phyloP scores from a whole-genome alignment of 2,888 invertebrate genomes.

The Polydrusus tereticollis region DNA sequence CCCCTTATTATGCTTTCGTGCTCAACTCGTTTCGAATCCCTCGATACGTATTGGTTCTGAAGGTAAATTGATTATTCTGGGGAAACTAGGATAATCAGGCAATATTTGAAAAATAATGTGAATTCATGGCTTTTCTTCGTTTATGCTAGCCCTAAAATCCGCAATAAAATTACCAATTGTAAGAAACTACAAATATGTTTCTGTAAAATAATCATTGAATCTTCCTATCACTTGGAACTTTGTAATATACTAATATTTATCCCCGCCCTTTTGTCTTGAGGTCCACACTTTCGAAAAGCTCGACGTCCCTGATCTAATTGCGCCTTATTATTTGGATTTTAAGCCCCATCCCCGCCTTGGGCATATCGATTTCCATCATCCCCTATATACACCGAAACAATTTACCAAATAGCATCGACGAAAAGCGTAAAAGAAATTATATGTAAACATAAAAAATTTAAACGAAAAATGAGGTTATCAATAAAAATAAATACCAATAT shows the following conservation, averaged over 20 bases:
- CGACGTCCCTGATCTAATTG: not conserved
- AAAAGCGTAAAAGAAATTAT: not conserved
- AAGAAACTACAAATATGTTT: too few relatives aligned
- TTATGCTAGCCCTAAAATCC: too few relatives aligned
- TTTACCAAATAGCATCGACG: not conserved
- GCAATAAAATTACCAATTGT: too few relatives aligned
- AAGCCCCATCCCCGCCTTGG: not conserved
- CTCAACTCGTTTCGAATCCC: not conserved
- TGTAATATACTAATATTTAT: too few relatives aligned
- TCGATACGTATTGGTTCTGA: not conserved
- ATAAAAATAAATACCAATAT: too few relatives aligned
- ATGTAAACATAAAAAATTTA: too few relatives aligned
- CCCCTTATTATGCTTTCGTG: not conserved
- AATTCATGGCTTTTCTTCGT: too few relatives aligned
- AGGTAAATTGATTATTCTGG: not conserved
- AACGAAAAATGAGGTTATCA: too few relatives aligned
- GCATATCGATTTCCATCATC: not conserved
- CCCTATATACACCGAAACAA: not conserved
- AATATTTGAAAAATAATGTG: not conserved
- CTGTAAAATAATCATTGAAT: too few relatives aligned
- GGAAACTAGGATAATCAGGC: not conserved
- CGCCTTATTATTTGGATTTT: conserved; percentile 2
- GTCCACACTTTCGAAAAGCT: not conserved
- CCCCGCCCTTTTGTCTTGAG: too few relatives aligned
- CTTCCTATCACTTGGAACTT: too few relatives aligned